phyloP scores from a whole-genome alignment of 1,140 invertebrate species.

The Cotesia typhae region DNA sequence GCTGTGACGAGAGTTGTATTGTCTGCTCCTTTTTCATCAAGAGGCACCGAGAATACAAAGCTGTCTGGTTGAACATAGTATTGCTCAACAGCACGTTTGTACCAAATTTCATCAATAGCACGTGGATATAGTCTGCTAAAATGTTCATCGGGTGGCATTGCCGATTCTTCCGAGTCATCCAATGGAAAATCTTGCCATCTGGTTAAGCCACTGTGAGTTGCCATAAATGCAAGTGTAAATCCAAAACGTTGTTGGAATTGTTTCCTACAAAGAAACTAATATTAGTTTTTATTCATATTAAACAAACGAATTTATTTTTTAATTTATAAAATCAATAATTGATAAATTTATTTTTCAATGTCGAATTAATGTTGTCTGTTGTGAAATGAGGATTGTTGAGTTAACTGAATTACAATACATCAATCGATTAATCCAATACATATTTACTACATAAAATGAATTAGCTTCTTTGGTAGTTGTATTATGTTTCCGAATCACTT shows the following conservation, averaged over 20 bases:
- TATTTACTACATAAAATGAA: too few species aligned
- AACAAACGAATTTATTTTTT: not conserved
- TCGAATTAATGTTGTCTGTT: not conserved
- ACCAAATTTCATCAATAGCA: constrained; percentile 93
- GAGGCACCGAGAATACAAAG: constrained; percentile 90
- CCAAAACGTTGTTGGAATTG: constrained; percentile 85
- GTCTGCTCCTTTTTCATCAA: constrained; percentile 72
- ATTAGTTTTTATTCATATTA: not conserved
- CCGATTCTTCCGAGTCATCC: constrained; percentile 45
- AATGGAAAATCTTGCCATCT: constrained; percentile 82
- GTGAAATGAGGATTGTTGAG: too few species aligned
- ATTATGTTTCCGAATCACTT: too few species aligned
- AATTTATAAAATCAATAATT: not conserved
- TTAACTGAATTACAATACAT: too few species aligned
- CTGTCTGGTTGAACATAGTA: constrained; percentile 81
- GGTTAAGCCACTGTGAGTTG: constrained; percentile 88
- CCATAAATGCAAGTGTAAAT: constrained; percentile 84
- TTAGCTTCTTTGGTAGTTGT: too few species aligned
- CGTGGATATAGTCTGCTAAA: constrained; percentile 60
- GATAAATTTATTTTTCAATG: not conserved
- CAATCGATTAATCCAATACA: too few species aligned
- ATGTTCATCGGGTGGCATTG: constrained; percentile 48
- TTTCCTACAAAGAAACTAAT: constrained; percentile 67
- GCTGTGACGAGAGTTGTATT: constrained; percentile 84
- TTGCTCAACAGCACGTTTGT: constrained; percentile 90